Evolutionary conservation across 2,888 invertebrate species (phyloP), one percentile per base, ranked within the genome.

Genomic region (Pogonocherus hispidulus): DNA sequence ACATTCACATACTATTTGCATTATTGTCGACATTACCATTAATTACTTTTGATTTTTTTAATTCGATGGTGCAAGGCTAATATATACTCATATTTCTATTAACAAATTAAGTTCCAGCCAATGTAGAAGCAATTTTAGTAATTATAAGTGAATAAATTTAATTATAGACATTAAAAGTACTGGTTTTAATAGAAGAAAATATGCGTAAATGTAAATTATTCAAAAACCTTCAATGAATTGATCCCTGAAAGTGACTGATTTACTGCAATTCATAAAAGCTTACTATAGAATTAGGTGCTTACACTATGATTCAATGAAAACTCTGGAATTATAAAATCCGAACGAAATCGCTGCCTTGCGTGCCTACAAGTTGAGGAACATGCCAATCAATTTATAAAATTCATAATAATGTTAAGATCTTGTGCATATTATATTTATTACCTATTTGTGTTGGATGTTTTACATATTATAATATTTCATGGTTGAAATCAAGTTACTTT

Each of bases 331-430:
- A 62, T 46, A 37, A 56, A 55, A 19, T 55, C 22, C 46, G 60
- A 44, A 62, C 19, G 46, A 65, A 65, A 67, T 70, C 62, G 60
- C 51, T 54, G 57, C 49, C 62, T 70, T 67, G 70, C 70, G 70
- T 70, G 70, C 57, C 18, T 22, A 62, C 46, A 66, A 32, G 57
- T 69, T 63, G 63, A 32, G 37, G 56, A 65, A 63, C 57, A 55
- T 67, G 54, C 63, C 67, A 65, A 67, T 70, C 65, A 67, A 63
- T 52, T 63, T 70, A 67, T 70, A 57, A 62, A 70, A 70, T 70
- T 59, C 63, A 67, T 67, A 57, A 67, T 66, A 59, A 64, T 64
- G 55, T 65, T 69, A 62, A 66, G 51, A 32, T 8, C 32, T 11
- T 11, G 9, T 32, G 32, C 32, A 11, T 32, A 32, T 32, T 32